Base-by-base conservation (phyloP, 2,888 invertebrate species). In the Gymnocheta viridis region DNA sequence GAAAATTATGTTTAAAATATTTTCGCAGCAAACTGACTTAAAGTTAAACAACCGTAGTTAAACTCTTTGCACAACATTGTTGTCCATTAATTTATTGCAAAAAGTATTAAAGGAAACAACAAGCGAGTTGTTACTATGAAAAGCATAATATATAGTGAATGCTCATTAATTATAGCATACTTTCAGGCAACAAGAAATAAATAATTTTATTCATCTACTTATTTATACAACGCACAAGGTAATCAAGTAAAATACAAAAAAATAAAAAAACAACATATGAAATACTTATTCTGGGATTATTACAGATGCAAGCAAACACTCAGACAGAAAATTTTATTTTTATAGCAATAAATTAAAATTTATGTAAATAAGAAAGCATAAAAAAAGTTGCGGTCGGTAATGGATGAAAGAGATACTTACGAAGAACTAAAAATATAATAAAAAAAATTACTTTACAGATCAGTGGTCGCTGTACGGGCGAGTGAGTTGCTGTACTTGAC, bases 91-190 rank as follows among this genome's bases (percentile, higher is more conserved):
- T 77, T 77, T 54, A 54, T 44, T 54, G 14, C 56, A 19, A 22
- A 32, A 35, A 0, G 22, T 7, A 35, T 24, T 27, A 32, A 4
- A 54, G 24, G 14, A 32, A 24, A 51, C 69, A 27, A 19, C 14
- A 41, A n/a, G 24, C 24, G 32, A 17, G 22, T 7, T 22, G 67
- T 4, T 22, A 62, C 32, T 24, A 24, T 54, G 49, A 44, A 44
- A 67, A 32, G 27, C 47, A 49, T 60, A 47, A 17, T 19, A 47
- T 67, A 54, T 41, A 67, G 54, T 60, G 56, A 66, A 70, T 56
- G 66, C 67, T 78, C 82, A 78, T 82, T 82, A 82, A 73, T 78
- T 78, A 73, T 67, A 78, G 60, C 54, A 82, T 73, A 78, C 82
- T 78, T 78, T 73, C 47, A 35, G 77, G 82, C 73, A 62, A 62